These are phyloP conservation scores for Lathronympha strigana DNA, from an alignment of 2,888 invertebrate genomes.

Conservation along the genomic window DNA sequence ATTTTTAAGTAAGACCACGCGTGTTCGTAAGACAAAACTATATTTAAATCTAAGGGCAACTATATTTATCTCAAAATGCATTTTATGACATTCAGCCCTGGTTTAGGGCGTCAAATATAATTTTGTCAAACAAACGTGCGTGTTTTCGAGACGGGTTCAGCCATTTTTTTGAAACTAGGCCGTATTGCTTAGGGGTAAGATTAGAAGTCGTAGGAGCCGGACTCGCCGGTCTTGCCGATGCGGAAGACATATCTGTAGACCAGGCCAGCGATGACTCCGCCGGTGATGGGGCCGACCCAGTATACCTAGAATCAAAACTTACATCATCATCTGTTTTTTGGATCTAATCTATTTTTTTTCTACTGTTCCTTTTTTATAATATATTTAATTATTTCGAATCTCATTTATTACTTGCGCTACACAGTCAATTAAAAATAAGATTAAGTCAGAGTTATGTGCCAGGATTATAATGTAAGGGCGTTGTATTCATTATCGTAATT, in stretches of 20 bases:
- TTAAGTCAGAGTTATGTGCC: too few species aligned
- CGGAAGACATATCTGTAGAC: constrained; percentile 89
- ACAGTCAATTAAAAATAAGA: too few species aligned
- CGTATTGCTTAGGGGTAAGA: constrained; percentile 30
- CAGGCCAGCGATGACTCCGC: constrained; percentile 89
- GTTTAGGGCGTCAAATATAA: constrained; percentile 1
- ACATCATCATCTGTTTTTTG: background rate
- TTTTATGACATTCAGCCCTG: background rate
- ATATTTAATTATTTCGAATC: too few species aligned
- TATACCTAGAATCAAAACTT: constrained; percentile 85
- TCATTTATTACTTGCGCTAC: too few species aligned
- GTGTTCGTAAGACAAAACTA: background rate
- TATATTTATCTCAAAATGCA: too few species aligned
- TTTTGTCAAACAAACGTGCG: constrained; percentile 8
- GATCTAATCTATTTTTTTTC: too few species aligned
- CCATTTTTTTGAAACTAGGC: background rate
- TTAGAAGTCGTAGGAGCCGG: constrained; percentile 91
- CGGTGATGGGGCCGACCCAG: constrained; percentile 93
- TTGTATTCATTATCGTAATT: too few species aligned
- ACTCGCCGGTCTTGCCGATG: constrained; percentile 88
- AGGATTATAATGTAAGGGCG: too few species aligned
- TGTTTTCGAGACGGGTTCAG: constrained; percentile 1
- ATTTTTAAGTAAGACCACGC: constrained; percentile 4
- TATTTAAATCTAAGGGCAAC: background rate
- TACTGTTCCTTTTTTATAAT: too few species aligned